Conservation (phyloP, 2,797 vertebrate genomes). For the Glossophaga mutica region DNA sequence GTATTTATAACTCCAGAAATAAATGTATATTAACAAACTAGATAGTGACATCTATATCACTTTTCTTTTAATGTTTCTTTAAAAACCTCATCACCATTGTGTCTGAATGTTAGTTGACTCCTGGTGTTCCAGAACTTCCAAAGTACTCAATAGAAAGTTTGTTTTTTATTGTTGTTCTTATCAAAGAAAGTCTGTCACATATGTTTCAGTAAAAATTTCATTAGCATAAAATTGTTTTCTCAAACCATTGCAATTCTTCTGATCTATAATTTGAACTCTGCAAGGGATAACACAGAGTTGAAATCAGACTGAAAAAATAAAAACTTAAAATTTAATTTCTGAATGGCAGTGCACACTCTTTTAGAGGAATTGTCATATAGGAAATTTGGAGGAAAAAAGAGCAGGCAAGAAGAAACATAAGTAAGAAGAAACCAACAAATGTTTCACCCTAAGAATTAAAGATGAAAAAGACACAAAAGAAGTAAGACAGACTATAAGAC, state of each 20-base stretch:
- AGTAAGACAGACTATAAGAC: not conserved
- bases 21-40: slow-evolving; percentile 4
- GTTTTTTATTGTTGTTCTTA: not conserved
- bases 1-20: slow-evolving; percentile 1
- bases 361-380: not conserved
- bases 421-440: not conserved
- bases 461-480: not conserved
- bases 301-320: not conserved
- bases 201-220: not conserved
- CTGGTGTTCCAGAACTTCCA: not conserved
- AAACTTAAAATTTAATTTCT: not conserved
- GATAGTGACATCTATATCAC: not conserved
- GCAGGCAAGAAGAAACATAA: not conserved
- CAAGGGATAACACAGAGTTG: not conserved
- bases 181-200: not conserved
- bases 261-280: not conserved
- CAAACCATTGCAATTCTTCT: slow-evolving; percentile 12
- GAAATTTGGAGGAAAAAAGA: not conserved
- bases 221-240: slow-evolving; percentile 10
- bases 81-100: not conserved
- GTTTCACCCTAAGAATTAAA: not conserved
- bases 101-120: slow-evolving; percentile 25
- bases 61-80: not conserved
- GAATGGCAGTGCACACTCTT: not conserved
- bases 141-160: not conserved